Conservation (phyloP, 2,888 invertebrate species). For the Lacanobia wlatinum region DNA sequence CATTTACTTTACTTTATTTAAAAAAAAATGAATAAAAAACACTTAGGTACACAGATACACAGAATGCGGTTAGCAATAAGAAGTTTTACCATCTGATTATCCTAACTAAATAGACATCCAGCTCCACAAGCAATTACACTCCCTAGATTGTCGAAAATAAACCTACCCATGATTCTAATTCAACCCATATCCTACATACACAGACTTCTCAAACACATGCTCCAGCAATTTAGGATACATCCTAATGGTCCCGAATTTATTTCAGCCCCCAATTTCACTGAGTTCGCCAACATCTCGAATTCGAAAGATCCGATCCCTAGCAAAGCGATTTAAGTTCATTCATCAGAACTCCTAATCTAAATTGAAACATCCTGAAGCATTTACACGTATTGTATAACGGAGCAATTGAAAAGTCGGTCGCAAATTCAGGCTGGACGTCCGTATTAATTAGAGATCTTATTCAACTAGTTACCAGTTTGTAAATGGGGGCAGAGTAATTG, state of each 20-base stretch:
- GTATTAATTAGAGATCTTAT: conserved; percentile 70
- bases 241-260: conserved; percentile 36
- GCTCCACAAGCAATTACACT: neutral
- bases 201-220: conserved; percentile 45
- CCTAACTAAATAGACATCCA: neutral
- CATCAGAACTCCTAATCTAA: conserved; percentile 60
- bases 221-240: conserved; percentile 32
- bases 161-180: conserved; percentile 21
- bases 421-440: conserved; percentile 61
- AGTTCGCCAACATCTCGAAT: conserved; percentile 40
- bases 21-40: neutral
- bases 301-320: conserved; percentile 33
- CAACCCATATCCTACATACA: conserved; percentile 25
- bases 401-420: conserved; percentile 66
- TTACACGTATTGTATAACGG: conserved; percentile 58
- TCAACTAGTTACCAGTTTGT: conserved; percentile 66
- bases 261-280: conserved; percentile 44
- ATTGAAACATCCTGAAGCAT: conserved; percentile 64
- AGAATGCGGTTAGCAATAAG: too few species aligned
- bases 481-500: conserved; percentile 66
- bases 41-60: neutral
- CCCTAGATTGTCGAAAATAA: conserved; percentile 15
- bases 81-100: conserved; percentile 4
- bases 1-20: too few species aligned
- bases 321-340: conserved; percentile 52